Percentiles rank a stretch among this genome's conserved stretches.
Conservation (phyloP, 2,113 vertebrate species). For the Dolichallabes microphthalmus region DNA sequence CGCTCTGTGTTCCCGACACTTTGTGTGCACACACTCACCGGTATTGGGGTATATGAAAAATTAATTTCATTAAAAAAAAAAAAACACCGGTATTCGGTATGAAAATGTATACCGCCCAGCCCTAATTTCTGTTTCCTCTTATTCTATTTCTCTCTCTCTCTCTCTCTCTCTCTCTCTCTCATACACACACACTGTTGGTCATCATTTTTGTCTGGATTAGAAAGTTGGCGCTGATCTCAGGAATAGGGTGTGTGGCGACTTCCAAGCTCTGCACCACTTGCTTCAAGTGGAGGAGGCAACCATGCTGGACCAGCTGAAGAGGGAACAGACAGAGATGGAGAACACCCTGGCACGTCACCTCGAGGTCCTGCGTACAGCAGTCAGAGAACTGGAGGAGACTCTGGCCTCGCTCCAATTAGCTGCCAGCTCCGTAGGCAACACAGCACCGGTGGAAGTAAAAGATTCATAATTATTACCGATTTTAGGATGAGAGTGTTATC, state of each 20-base stretch:
- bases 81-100: too few relatives aligned
- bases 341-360: conserved; percentile 65
- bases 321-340: conserved; percentile 67
- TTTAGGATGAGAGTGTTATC: background rate
- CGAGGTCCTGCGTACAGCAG: conserved; percentile 56
- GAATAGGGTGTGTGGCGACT: conserved; percentile 71
- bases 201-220: conserved; percentile 45
- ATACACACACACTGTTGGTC: background rate
- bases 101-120: too few relatives aligned
- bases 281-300: conserved; percentile 74
- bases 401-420: conserved; percentile 58
- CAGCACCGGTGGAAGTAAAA: conserved; percentile 68
- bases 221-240: conserved; percentile 67
- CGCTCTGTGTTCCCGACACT: too few relatives aligned
- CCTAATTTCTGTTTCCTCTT: background rate
- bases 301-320: conserved; percentile 69
- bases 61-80: too few relatives aligned
- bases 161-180: too few relatives aligned
- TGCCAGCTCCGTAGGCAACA: conserved; percentile 53
- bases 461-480: background rate
- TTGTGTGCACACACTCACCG: too few relatives aligned
- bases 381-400: conserved; percentile 67
- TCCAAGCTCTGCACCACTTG: conserved; percentile 75
- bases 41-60: too few relatives aligned
- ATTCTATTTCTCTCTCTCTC: background rate